A percentile compares a stretch with the other conserved stretches of the same genome.
These are phyloP conservation scores for Odontesthes bonariensis DNA, from an alignment of 2,113 vertebrate species.

Conservation along the genomic window DNA sequence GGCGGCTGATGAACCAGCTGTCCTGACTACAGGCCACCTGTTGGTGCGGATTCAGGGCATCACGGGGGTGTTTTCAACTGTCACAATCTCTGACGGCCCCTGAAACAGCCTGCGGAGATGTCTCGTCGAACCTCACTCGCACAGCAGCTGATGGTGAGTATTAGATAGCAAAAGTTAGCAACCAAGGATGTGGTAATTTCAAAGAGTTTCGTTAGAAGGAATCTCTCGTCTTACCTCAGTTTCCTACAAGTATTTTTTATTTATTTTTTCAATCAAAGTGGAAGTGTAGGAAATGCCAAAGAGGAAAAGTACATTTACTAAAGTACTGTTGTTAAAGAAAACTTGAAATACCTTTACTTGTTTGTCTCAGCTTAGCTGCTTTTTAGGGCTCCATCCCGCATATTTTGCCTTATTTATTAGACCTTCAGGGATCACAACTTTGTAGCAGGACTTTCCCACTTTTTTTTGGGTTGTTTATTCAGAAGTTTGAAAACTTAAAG, in stretches of 20 bases:
- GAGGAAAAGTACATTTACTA: background rate
- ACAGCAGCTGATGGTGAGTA: conserved; percentile 15
- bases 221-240: background rate
- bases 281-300: background rate
- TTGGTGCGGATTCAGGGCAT: conserved; percentile 2
- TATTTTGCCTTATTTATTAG: no score
- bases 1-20: background rate
- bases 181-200: background rate
- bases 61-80: background rate
- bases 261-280: no score
- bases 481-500: no score
- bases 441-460: no score
- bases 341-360: background rate
- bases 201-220: background rate
- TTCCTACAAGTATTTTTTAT: no score
- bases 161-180: no score
- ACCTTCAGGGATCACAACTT: no score
- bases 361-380: background rate
- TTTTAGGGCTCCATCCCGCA: no score
- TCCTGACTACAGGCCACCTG: conserved; percentile 40
- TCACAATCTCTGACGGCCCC: background rate
- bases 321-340: background rate
- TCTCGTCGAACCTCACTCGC: background rate
- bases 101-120: background rate
- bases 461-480: no score